Conservation (phyloP, 2,888 invertebrate genomes). For the Polyploca ridens region DNA sequence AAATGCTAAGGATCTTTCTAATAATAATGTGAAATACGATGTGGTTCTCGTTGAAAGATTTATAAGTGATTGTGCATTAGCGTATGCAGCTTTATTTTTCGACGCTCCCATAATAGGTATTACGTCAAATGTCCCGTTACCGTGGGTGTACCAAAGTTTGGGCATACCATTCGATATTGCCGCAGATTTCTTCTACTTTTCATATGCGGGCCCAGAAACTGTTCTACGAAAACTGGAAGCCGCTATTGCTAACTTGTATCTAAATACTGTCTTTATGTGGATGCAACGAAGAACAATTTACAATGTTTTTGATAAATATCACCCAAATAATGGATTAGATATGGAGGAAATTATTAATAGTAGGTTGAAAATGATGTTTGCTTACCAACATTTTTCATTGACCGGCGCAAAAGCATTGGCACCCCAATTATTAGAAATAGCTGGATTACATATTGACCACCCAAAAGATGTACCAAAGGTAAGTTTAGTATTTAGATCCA, state of each 20-base stretch:
- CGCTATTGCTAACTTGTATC: conserved; percentile 43
- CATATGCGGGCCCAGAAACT: conserved; percentile 57
- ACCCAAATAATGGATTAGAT: conserved; percentile 72
- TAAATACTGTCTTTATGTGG: conserved; percentile 46
- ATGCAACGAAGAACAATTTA: conserved; percentile 59
- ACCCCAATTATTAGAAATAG: conserved; percentile 85
- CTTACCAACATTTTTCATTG: conserved; percentile 85
- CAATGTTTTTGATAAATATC: conserved; percentile 58
- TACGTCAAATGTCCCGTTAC: conserved; percentile 76
- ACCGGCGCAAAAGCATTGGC: conserved; percentile 80
- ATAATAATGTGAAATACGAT: conserved; percentile 59
- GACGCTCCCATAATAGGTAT: conserved; percentile 81
- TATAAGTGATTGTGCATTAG: conserved; percentile 72
- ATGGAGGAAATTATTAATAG: conserved; percentile 74
- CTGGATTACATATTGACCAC: conserved; percentile 77
- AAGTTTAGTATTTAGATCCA: conserved; percentile 19
- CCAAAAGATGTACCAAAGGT: conserved; percentile 56
- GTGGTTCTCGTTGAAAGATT: conserved; percentile 78
- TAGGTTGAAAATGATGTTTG: conserved; percentile 79
- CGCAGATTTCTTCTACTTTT: conserved; percentile 75
- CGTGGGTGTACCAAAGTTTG: conserved; percentile 73
- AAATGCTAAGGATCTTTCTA: conserved; percentile 47
- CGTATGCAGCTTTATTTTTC: conserved; percentile 60
- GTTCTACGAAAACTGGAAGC: conserved; percentile 53
- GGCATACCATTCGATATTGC: conserved; percentile 78